Percentiles rank a stretch among this genome's conserved stretches.
These are phyloP conservation scores for Pelochelys cantorii DNA, from an alignment of 2,797 vertebrate species.

Conservation along the genomic window DNA sequence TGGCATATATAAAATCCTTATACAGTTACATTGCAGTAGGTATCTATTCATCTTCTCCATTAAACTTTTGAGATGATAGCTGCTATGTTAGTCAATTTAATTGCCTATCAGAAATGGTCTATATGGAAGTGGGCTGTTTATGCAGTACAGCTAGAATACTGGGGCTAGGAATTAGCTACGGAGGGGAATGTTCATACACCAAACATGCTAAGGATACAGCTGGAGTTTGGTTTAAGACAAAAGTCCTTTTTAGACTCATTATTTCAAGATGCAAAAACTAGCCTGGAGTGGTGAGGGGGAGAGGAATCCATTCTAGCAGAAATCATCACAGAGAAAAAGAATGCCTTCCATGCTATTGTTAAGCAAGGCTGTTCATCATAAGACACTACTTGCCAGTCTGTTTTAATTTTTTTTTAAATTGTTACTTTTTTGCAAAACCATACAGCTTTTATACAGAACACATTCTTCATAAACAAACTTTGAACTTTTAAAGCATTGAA, in stretches of 20 bases:
- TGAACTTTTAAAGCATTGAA: not conserved
- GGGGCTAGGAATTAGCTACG: not conserved
- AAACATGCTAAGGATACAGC: not conserved
- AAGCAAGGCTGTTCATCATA: not conserved
- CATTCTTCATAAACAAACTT: not conserved
- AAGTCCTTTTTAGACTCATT: not conserved
- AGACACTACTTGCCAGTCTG: not conserved
- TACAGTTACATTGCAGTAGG: not conserved
- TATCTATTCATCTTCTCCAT: not conserved
- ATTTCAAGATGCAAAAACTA: not conserved
- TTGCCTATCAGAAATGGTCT: not conserved
- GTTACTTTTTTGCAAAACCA: not conserved
- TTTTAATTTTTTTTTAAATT: not conserved
- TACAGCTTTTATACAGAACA: not conserved
- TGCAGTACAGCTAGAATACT: not conserved
- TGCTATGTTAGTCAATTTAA: not conserved
- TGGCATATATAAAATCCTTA: not conserved
- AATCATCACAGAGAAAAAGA: not conserved
- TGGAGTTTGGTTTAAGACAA: not conserved
- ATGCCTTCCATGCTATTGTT: constrained; percentile 6
- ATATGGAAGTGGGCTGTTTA: not conserved
- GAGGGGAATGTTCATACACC: not conserved
- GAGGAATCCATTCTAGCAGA: constrained; percentile 33
- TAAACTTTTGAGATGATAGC: not conserved
- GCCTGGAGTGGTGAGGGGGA: not conserved